These are phyloP conservation scores for Pantelozetes paolii DNA, from an alignment of 2,888 invertebrate species.

Conservation along the genomic window DNA sequence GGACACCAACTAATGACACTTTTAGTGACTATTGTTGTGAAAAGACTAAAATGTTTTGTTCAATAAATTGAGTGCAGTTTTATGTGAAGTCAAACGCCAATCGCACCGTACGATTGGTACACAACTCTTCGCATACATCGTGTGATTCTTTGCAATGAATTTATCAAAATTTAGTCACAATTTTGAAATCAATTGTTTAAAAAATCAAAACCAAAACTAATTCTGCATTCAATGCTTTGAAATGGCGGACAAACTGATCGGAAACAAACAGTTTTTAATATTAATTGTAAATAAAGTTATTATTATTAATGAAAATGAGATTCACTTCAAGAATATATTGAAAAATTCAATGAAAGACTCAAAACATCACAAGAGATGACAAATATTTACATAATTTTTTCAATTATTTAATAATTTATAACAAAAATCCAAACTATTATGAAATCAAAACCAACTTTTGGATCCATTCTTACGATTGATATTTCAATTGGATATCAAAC, in stretches of 20 bases:
- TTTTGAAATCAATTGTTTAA: background rate
- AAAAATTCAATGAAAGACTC: background rate
- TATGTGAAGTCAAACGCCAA: background rate
- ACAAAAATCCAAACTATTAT: no score
- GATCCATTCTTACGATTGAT: no score
- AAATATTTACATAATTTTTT: background rate
- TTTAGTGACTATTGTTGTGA: constrained; percentile 8
- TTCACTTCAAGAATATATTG: background rate
- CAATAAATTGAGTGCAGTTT: constrained; percentile 11
- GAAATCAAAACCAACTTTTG: no score
- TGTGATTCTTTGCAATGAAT: background rate
- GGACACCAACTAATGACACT: background rate
- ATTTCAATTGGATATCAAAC: background rate
- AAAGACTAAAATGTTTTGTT: background rate
- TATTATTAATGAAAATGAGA: background rate
- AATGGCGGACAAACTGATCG: background rate
- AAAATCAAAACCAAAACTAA: background rate
- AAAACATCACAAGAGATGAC: background rate
- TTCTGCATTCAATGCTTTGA: background rate
- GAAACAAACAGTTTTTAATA: background rate
- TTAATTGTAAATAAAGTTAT: background rate
- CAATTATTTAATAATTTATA: no score
- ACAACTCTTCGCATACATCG: background rate
- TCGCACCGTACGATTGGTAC: background rate
- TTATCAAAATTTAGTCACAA: constrained; percentile 14